Percentiles rank a stretch among this genome's conserved stretches.
phyloP scores from a whole-genome alignment of 2,797 vertebrate species.

The Coregonus suidteri region DNA sequence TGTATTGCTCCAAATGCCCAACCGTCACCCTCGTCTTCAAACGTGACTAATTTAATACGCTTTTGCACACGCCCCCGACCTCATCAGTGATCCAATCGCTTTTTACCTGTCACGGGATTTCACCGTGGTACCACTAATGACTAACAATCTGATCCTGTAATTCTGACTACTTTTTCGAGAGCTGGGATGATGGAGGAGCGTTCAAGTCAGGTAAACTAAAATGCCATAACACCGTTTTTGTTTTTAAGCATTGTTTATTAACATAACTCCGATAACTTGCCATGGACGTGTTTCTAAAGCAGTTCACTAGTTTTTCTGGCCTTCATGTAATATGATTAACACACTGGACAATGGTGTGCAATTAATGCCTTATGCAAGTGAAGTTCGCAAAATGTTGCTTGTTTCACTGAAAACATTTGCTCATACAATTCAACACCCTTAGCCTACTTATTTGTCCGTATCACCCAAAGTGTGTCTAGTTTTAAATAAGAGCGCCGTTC shows the following conservation, averaged over 20 bases:
- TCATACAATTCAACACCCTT: not conserved
- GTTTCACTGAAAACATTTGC: not conserved
- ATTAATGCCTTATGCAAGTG: not conserved
- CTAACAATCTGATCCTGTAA: not conserved
- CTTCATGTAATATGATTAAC: not conserved
- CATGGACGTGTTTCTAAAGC: not conserved
- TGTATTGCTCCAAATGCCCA: too few relatives aligned
- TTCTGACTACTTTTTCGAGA: not conserved
- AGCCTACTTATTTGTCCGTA: not conserved
- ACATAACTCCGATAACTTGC: not conserved
- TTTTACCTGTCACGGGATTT: not conserved
- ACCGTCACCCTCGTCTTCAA: not conserved
- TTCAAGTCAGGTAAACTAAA: not conserved
- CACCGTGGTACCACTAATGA: not conserved
- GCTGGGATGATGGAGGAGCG: not conserved
- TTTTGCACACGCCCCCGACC: not conserved
- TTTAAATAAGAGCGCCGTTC: not conserved
- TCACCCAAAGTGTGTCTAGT: not conserved
- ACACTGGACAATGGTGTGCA: not conserved
- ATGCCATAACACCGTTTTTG: not conserved
- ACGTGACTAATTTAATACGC: not conserved
- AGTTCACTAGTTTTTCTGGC: not conserved
- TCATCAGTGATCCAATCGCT: not conserved
- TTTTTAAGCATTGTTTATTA: not conserved
- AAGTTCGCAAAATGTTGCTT: not conserved